Percentiles rank a stretch among this genome's conserved stretches.
phyloP scores from a whole-genome alignment of 2,797 vertebrate genomes.

The Pitangus sulphuratus region DNA sequence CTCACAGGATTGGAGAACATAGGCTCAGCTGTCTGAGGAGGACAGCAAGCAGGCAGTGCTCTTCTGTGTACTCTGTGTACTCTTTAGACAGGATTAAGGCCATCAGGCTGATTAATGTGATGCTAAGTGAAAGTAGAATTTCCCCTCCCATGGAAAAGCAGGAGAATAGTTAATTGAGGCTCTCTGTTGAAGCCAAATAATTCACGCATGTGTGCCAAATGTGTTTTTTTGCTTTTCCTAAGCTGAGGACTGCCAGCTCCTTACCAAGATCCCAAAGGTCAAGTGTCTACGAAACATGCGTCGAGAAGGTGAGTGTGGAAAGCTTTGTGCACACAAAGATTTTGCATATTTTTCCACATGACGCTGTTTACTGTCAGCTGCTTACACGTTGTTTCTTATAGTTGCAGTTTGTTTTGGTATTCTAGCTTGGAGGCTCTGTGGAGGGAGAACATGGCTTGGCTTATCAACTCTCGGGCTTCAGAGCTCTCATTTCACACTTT shows the following conservation, averaged over 20 bases:
- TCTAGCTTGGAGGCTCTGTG: not conserved
- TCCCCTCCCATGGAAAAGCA: not conserved
- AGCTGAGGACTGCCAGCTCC: conserved; percentile 97
- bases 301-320: conserved; percentile 87
- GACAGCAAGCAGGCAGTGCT: conserved; percentile 13
- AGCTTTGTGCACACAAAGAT: not conserved
- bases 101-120: conserved; percentile 46
- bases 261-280: conserved; percentile 94
- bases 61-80: not conserved
- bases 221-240: conserved; percentile 50
- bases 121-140: conserved; percentile 55
- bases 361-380: not conserved
- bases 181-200: conserved; percentile 20
- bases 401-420: not conserved
- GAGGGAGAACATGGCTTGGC: not conserved
- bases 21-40: not conserved
- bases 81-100: conserved; percentile 29
- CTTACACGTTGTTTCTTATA: not conserved
- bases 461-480: not conserved
- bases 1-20: not conserved
- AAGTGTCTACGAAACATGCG: conserved; percentile 90
- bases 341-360: not conserved
- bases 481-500: not conserved
- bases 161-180: conserved; percentile 14
- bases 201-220: conserved; percentile 1